Conservation (phyloP, 2,113 vertebrate species). For the Paratilapia polleni region DNA sequence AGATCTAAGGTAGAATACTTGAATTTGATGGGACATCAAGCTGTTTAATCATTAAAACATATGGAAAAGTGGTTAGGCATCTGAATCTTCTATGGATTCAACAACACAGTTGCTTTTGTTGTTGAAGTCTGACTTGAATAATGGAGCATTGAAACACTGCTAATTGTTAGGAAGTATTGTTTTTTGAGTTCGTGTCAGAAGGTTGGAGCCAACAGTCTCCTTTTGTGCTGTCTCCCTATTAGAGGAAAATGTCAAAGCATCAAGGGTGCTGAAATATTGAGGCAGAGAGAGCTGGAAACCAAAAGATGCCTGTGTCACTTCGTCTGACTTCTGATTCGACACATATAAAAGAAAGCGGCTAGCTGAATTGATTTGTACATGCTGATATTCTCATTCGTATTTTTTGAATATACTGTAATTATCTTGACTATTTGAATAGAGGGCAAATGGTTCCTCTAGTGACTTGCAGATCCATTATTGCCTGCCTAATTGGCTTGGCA, state of each 20-base stretch:
- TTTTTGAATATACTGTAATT: constrained; percentile 79
- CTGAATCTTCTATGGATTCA: neutral
- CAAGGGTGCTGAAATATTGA: constrained; percentile 5
- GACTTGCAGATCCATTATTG: constrained; percentile 79
- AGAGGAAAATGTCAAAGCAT: constrained; percentile 6
- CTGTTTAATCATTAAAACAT: constrained; percentile 22
- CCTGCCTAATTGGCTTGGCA: constrained; percentile 73
- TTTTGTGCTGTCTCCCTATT: neutral
- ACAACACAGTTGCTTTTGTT: constrained; percentile 3
- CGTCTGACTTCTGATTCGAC: constrained; percentile 25
- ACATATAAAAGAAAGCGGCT: constrained; percentile 23
- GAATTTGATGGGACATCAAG: constrained; percentile 27
- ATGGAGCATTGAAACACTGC: neutral
- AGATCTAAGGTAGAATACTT: constrained; percentile 17
- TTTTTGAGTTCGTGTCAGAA: neutral
- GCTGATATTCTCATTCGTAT: constrained; percentile 71
- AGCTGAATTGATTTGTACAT: constrained; percentile 70
- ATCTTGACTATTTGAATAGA: constrained; percentile 77
- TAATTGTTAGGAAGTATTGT: constrained; percentile 4
- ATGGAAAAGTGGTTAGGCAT: neutral
- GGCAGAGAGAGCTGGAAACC: neutral
- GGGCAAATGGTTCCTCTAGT: constrained; percentile 75
- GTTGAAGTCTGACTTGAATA: neutral
- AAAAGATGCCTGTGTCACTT: neutral
- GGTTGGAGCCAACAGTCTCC: neutral